Percentiles rank a stretch among this genome's conserved stretches.
phyloP scores from a whole-genome alignment of 2,113 vertebrate genomes.

The Pangasianodon hypophthalmus region DNA sequence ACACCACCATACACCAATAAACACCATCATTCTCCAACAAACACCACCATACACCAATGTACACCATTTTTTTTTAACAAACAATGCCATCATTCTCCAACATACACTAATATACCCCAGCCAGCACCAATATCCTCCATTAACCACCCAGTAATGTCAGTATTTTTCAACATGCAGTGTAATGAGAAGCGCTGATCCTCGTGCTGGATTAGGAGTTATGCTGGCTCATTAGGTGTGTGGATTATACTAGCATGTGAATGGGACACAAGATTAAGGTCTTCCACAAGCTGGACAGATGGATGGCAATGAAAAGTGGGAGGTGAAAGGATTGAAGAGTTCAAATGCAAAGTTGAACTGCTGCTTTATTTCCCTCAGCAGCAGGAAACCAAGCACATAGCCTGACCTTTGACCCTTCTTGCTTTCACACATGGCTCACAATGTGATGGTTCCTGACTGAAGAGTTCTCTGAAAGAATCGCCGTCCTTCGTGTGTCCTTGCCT shows the following conservation, averaged over 20 bases:
- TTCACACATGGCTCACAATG: conserved; percentile 18
- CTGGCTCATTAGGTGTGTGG: neutral
- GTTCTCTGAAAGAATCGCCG: neutral
- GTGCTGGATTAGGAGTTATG: no score
- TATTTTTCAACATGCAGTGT: neutral
- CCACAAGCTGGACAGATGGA: conserved; percentile 8
- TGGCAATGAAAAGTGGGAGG: neutral
- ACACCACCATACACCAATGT: neutral
- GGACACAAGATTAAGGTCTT: neutral
- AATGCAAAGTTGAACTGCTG: neutral
- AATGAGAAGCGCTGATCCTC: neutral
- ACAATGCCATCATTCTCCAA: neutral
- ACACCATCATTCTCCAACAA: no score
- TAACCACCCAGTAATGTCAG: neutral
- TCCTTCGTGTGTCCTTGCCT: neutral
- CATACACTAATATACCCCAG: neutral
- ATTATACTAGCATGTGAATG: neutral
- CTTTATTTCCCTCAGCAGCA: conserved; percentile 21
- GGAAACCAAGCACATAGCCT: conserved; percentile 13
- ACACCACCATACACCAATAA: neutral
- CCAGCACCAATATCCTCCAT: neutral
- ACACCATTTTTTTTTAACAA: neutral
- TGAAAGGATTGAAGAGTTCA: conserved; percentile 17
- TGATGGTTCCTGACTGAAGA: conserved; percentile 15
- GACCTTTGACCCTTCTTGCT: conserved; percentile 30